Base-by-base conservation (phyloP, 2,797 vertebrate species). In the Cirrhinus mrigala region DNA sequence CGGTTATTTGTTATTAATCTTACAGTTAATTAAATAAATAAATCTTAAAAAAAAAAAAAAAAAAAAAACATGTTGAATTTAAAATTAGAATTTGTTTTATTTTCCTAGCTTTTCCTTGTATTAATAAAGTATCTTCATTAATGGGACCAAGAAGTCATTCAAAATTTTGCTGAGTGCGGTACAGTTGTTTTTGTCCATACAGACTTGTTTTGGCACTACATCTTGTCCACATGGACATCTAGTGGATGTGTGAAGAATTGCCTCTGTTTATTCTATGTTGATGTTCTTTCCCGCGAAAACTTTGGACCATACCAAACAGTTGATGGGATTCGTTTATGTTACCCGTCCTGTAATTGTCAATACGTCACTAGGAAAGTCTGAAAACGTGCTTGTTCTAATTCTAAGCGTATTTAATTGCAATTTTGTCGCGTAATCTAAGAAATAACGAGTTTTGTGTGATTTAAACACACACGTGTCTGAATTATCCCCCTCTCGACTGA, bases 261-360 rank as follows among this genome's bases (percentile, higher is more conserved):
- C 10, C 9, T 33, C 68, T 14, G 2, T 50, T 85, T 46, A 33
- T 52, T 9, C 48, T 15, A 22, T 1, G 3, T 27, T 46, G 37
- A 20, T 54, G 24, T 16, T 46, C 44, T 60, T 85, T 88, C 81
- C 82, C 86, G 88, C 86, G 82, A 82, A 83, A 83, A 84, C 20
- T 7, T 40, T 16, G 68, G 83, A 18, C 83, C 44, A 64, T 73
- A 85, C 83, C 83, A 85, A 85, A 50, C 15, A 27, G 27, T 6
- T 33, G 76, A 15, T 44, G 18, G 16, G 52, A 1, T 29, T 37
- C 0, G 0, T 52, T 79, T 37, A 15, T 6, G 5, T 40, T 54
- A 50, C 14, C 2, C 29, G 1, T 62, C 24, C 3, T 62, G 40
- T 20, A 64, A 73, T 64, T 6, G n/a, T 70, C 52, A 70, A 0